Base-by-base conservation (phyloP, 2,113 vertebrate species). In the Erinaceus europaeus region DNA sequence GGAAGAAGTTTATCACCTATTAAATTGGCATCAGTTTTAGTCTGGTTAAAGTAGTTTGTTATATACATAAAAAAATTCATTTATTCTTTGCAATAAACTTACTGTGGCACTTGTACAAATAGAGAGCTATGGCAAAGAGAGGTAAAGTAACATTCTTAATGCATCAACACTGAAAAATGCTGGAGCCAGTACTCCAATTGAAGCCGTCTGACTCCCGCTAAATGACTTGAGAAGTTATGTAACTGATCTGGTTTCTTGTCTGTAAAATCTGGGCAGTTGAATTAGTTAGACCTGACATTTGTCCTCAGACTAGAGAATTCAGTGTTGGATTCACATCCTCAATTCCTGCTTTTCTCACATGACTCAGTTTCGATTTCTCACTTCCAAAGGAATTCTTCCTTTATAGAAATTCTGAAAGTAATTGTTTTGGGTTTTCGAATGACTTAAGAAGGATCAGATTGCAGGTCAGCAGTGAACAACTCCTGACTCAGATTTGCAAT, bases 251-350 rank as follows among this genome's bases (percentile, higher is more conserved):
- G 65, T 59, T 57, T 52, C 73, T 87, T 80, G 32, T 79, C 82
- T 73, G 20, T 82, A 67, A 68, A 55, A 87, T 79, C 65, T 73
- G 34, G 34, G 34, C 40, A 32, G 61, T 6, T 46, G 55, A 79
- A 46, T 59, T 29, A 85, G 52, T 59, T 67, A 40, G 50, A 48
- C 42, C 52, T 88, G 68, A 76, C 67, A 83, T 86, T 85, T 71
- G n/a, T 40, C 68, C 57, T 81, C 18, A 38, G 53, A 64, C 90
- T 92, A 90, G 90, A n/a, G 90, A 84, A 79, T 48, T 86, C 72
- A 77, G 44, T 32, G 42, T 71, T 75, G 9, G 42, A 21, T 71
- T 89, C 73, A 73, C 53, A 74, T 14, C 84, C 53, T 89, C 17
- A 50, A 32, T 90, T 69, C 61, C 79, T 65, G 13, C 59, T 90